Evolutionary conservation across 2,888 invertebrate species (phyloP).

Genomic region (Oligia fasciuncula): DNA sequence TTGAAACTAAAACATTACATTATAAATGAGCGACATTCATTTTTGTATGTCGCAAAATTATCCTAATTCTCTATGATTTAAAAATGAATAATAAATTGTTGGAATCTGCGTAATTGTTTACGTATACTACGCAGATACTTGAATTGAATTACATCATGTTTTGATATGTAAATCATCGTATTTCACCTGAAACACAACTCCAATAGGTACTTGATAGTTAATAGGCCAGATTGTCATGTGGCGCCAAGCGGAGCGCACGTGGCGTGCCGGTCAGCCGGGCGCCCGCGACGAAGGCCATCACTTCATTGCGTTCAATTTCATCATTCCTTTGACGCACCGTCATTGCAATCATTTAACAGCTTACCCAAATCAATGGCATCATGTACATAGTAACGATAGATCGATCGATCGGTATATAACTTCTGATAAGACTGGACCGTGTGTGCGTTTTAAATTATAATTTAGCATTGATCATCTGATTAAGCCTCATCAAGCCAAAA

Average conservation of each 20-base stretch:
- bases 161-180: slow-evolving; percentile 41
- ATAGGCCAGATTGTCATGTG: slow-evolving; percentile 68
- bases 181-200: slow-evolving; percentile 49
- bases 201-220: slow-evolving; percentile 56
- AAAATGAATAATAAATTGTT: not conserved
- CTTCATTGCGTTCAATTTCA: slow-evolving; percentile 77
- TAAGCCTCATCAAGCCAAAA: not conserved
- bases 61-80: not conserved
- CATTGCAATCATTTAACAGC: slow-evolving; percentile 46
- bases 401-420: not conserved
- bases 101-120: slow-evolving; percentile 21
- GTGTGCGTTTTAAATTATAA: not conserved
- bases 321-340: slow-evolving; percentile 71
- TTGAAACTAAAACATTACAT: slow-evolving; percentile 12
- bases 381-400: slow-evolving; percentile 6
- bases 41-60: not conserved
- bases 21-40: not conserved
- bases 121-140: slow-evolving; percentile 28
- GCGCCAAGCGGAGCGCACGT: slow-evolving; percentile 68
- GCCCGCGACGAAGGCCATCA: slow-evolving; percentile 77
- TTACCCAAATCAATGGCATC: slow-evolving; percentile 56
- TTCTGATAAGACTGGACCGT: not conserved
- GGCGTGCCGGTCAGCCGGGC: slow-evolving; percentile 67
- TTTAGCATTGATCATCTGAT: slow-evolving; percentile 11
- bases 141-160: slow-evolving; percentile 33